phyloP scores from a whole-genome alignment of 1,140 invertebrate genomes.

The Holcopasites calliopsidis region DNA sequence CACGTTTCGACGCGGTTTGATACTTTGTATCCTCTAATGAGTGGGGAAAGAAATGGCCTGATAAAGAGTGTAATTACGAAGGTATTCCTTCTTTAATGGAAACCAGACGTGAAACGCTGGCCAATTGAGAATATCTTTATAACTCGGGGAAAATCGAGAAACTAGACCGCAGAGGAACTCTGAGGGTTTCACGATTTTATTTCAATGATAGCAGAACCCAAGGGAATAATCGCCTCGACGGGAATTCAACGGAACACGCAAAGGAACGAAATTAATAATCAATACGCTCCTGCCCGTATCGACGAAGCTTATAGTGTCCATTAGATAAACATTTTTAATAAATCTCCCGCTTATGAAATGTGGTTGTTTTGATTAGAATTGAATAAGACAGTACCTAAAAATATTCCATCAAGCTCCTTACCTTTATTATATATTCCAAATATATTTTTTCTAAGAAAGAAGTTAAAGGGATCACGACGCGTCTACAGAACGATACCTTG shows the following conservation, averaged over 20 bases:
- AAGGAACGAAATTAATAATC: not conserved
- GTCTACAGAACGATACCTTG: constrained; percentile 70
- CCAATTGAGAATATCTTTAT: not conserved
- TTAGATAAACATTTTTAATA: too few relatives aligned
- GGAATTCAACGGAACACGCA: not conserved
- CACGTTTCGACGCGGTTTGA: not conserved
- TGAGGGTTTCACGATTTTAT: not conserved
- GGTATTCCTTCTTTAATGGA: not conserved
- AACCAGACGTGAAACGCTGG: not conserved
- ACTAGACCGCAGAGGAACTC: not conserved
- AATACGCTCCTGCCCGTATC: not conserved
- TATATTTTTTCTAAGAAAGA: too few relatives aligned
- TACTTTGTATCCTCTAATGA: not conserved
- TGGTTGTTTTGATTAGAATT: not conserved
- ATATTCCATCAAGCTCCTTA: too few relatives aligned
- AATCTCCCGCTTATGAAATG: not conserved
- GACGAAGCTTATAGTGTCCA: not conserved
- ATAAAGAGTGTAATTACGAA: not conserved
- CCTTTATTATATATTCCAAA: too few relatives aligned
- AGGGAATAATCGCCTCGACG: not conserved
- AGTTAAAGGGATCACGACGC: not conserved
- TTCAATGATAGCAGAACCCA: constrained; percentile 3
- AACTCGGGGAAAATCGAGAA: not conserved
- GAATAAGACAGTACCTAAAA: not conserved
- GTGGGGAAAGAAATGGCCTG: not conserved